Base-by-base conservation (phyloP, 2,888 invertebrate species). In the Branchipolynoe longqiensis region DNA sequence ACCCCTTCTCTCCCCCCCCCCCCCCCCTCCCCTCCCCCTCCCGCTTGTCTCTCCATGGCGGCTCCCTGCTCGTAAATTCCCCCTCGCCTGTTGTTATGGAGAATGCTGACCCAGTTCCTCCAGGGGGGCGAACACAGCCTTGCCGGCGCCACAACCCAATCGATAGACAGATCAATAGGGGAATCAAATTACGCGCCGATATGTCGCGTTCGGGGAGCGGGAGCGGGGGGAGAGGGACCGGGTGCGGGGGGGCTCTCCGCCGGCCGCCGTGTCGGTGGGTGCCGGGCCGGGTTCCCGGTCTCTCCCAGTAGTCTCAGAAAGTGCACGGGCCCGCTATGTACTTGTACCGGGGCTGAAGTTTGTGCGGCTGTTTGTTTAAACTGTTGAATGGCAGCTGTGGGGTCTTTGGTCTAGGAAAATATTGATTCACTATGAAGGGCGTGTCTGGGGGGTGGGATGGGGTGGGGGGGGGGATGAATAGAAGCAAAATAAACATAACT, bases 181-280 rank as follows among this genome's bases (percentile, higher is more conserved):
- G 78, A 78, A 78, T 78, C 78, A 78, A 78, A 78, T 78, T 78
- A 78, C 78, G 54, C 25, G 8, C 28, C 78, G 78, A 78, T 78
- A 78, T 78, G 78, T 78, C 78, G n/a, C n/a, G n/a, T n/a, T n/a
- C n/a, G n/a, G n/a, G n/a, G n/a, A 78, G 78, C 41, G 25, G 64
- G 18, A 36, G 73, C 62, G n/a, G 62, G n/a, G n/a, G n/a, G n/a
- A n/a, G n/a, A n/a, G n/a, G 36, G 0, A 1, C 36, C 69, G 58
- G 38, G 69, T 12, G 36, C 18, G 36, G 38, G 69, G 69, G n/a
- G 69, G 38, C 36, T 1, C 12, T 14, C 14, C 28, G 69, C 69
- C 14, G 58, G 58, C 18, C 18, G n/a, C 22, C 58, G 58, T 14
- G 58, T 8, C 58, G 14, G 14, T 4, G 58, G 58, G n/a, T 33